phyloP scores from a whole-genome alignment of 2,888 invertebrate species.

The Stenurella melanura region DNA sequence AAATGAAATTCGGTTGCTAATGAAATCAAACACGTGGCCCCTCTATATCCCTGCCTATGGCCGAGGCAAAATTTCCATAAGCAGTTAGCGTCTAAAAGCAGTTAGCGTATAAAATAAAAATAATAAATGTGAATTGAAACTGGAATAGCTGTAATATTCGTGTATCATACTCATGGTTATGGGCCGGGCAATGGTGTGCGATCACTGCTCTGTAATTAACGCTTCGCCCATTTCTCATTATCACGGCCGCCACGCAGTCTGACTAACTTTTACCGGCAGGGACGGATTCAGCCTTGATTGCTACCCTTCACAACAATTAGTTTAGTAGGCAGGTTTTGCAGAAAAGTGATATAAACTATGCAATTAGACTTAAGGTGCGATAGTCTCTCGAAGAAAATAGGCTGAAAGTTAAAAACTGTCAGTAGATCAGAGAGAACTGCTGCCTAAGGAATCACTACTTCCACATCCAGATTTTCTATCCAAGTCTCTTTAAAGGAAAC shows the following conservation, averaged over 20 bases:
- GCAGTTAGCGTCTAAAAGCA: conserved; percentile 20
- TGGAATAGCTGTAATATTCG: conserved; percentile 26
- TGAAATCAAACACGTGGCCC: neutral
- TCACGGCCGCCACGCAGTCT: conserved; percentile 58
- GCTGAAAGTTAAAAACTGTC: too few relatives aligned
- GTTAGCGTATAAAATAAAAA: conserved; percentile 24
- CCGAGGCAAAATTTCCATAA: conserved; percentile 1
- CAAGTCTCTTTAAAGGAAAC: too few relatives aligned
- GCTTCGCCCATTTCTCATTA: conserved; percentile 55
- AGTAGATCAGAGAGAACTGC: too few relatives aligned
- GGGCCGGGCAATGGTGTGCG: conserved; percentile 48
- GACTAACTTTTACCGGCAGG: conserved; percentile 39
- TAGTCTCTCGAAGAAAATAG: too few relatives aligned
- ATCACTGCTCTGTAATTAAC: conserved; percentile 53
- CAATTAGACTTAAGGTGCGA: too few relatives aligned
- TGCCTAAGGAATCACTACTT: too few relatives aligned
- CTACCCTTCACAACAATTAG: neutral
- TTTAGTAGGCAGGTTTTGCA: too few relatives aligned
- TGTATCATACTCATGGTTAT: conserved; percentile 26
- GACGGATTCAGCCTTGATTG: neutral
- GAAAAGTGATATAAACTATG: too few relatives aligned
- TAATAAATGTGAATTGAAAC: conserved; percentile 15
- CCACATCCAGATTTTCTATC: too few relatives aligned
- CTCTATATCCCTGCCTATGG: neutral
- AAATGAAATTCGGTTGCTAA: neutral